Conservation (phyloP, 2,113 vertebrate species). For the Neolamprologus sp. region DNA sequence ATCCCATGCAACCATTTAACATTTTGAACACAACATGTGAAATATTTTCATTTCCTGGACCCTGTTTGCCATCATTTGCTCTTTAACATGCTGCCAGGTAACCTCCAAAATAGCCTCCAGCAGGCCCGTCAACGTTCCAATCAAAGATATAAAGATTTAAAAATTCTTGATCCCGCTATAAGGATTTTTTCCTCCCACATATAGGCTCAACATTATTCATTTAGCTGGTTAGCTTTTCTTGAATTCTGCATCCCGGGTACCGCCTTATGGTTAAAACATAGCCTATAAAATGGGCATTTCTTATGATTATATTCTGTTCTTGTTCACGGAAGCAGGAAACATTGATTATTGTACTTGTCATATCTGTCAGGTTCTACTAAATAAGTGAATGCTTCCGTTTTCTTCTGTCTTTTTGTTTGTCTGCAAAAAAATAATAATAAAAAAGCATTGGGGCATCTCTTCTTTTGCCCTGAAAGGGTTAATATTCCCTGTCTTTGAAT, state of each 20-base stretch:
- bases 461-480: neutral
- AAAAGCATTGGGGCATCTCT: neutral
- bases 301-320: slow-evolving; percentile 4
- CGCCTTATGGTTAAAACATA: neutral
- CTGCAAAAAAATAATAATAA: neutral
- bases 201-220: neutral
- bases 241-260: neutral
- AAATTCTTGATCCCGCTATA: neutral
- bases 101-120: neutral
- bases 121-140: neutral
- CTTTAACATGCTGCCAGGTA: neutral
- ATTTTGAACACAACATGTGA: neutral
- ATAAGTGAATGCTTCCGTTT: neutral
- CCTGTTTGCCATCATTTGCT: neutral
- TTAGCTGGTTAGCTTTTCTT: neutral
- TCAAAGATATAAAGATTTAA: neutral
- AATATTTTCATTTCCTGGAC: neutral
- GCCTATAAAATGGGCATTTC: neutral
- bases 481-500: neutral
- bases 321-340: slow-evolving; percentile 12
- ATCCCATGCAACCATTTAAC: neutral
- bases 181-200: neutral
- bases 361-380: slow-evolving; percentile 27
- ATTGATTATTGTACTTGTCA: slow-evolving; percentile 26
- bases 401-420: neutral